Percentiles rank a stretch among this genome's conserved stretches.
These are phyloP conservation scores for Acyrthosiphon pisum DNA, from an alignment of 1,140 invertebrate genomes.

Conservation along the genomic window DNA sequence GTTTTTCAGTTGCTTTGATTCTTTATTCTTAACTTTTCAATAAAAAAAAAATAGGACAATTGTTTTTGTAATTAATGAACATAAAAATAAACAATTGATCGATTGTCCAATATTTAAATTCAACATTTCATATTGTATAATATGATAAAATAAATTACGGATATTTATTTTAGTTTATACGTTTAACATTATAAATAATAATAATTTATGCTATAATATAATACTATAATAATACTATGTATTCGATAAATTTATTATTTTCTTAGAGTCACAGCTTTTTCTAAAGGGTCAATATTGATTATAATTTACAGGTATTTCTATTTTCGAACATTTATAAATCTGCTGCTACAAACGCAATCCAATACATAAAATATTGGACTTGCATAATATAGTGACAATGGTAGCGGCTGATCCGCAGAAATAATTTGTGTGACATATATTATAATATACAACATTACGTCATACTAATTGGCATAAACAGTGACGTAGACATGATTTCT, in stretches of 20 bases:
- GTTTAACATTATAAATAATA: not conserved
- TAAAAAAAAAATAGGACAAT: too few species aligned
- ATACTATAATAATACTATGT: too few species aligned
- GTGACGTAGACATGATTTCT: too few species aligned
- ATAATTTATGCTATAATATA: too few species aligned
- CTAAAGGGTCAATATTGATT: not conserved
- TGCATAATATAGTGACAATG: not conserved
- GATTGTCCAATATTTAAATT: not conserved
- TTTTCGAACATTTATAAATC: not conserved
- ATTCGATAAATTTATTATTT: not conserved
- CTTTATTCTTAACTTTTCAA: not conserved
- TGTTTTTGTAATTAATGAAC: too few species aligned
- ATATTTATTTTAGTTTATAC: not conserved
- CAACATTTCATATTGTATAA: too few species aligned
- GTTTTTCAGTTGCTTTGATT: not conserved
- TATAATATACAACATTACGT: too few species aligned
- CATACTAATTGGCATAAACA: too few species aligned
- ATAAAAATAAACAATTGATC: not conserved
- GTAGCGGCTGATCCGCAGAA: too few species aligned
- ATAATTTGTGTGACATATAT: not conserved
- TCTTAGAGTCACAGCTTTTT: too few species aligned
- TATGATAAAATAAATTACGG: not conserved
- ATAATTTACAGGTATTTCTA: not conserved
- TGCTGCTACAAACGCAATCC: not conserved
- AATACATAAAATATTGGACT: not conserved